A percentile compares a stretch with the other conserved stretches of the same genome.
phyloP scores from a whole-genome alignment of 2,888 invertebrate genomes.

The Phengaris alcon region DNA sequence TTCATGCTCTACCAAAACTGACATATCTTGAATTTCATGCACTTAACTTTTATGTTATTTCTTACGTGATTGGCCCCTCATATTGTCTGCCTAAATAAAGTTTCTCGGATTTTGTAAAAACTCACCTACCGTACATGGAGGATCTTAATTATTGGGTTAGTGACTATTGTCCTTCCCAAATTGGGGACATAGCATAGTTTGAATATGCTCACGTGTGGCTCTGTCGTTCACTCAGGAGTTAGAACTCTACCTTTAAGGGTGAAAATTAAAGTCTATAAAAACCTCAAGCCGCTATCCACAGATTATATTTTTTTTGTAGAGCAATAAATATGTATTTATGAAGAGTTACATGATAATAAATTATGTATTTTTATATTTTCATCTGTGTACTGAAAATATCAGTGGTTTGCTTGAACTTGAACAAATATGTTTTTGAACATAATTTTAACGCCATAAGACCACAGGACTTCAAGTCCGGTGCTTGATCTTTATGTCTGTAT shows the following conservation, averaged over 20 bases:
- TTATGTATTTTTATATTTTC: too few species aligned
- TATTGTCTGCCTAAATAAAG: constrained; percentile 22
- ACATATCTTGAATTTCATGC: constrained; percentile 24
- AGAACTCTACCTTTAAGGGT: not conserved
- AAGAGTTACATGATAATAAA: too few species aligned
- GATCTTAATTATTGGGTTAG: constrained; percentile 25
- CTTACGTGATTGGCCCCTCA: constrained; percentile 22
- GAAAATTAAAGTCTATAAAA: not conserved
- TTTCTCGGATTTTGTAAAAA: constrained; percentile 22
- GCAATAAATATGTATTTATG: too few species aligned
- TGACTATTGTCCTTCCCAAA: constrained; percentile 25
- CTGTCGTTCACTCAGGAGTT: not conserved
- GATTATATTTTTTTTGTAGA: too few species aligned
- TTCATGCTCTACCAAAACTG: constrained; percentile 21
- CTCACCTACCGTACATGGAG: constrained; percentile 17
- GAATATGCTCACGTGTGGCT: constrained; percentile 23
- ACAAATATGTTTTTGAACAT: too few species aligned
- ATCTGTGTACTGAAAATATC: too few species aligned
- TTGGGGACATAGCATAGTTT: constrained; percentile 17
- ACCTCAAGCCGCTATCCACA: not conserved
- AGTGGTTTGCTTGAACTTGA: too few species aligned
- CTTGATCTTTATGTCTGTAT: not conserved
- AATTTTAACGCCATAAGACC: too few species aligned
- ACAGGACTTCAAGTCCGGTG: too few species aligned
- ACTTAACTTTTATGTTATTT: constrained; percentile 25